Conservation (phyloP, 2,888 invertebrate species). For the Acanthacorydalis orientalis region DNA sequence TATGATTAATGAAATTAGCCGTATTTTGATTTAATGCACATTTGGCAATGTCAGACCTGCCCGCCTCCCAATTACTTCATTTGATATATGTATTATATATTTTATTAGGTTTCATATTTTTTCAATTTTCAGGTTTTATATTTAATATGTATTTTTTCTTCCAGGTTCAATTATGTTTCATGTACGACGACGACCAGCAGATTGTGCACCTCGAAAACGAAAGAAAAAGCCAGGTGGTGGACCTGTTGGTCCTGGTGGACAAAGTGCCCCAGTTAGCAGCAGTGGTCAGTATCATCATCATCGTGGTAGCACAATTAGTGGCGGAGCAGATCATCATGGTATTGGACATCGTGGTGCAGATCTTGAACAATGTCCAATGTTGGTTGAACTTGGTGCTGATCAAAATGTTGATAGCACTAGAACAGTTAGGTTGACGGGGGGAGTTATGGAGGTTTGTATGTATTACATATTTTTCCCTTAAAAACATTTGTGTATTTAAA, state of each 20-base stretch:
- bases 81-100: too few species aligned
- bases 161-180: conserved; percentile 95
- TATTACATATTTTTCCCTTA: too few species aligned
- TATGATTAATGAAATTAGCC: too few species aligned
- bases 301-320: conserved; percentile 27
- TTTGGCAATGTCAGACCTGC: too few species aligned
- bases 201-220: conserved; percentile 77
- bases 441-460: conserved; percentile 44
- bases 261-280: conserved; percentile 22
- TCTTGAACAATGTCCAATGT: conserved; percentile 30
- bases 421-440: conserved; percentile 40
- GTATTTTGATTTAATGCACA: too few species aligned
- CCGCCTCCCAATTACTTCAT: too few species aligned
- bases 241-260: conserved; percentile 26
- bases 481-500: too few species aligned
- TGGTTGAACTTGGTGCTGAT: conserved; percentile 71
- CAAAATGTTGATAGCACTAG: conserved; percentile 47
- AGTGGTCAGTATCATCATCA: conserved; percentile 37
- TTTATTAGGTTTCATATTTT: not conserved
- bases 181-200: conserved; percentile 81
- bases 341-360: conserved; percentile 15
- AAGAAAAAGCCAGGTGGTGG: conserved; percentile 45
- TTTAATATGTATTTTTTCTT: conserved; percentile 13
- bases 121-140: not conserved
- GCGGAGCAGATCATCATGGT: conserved; percentile 28